phyloP scores from a whole-genome alignment of 2,113 vertebrate genomes.

The Myxocyprinus asiaticus region DNA sequence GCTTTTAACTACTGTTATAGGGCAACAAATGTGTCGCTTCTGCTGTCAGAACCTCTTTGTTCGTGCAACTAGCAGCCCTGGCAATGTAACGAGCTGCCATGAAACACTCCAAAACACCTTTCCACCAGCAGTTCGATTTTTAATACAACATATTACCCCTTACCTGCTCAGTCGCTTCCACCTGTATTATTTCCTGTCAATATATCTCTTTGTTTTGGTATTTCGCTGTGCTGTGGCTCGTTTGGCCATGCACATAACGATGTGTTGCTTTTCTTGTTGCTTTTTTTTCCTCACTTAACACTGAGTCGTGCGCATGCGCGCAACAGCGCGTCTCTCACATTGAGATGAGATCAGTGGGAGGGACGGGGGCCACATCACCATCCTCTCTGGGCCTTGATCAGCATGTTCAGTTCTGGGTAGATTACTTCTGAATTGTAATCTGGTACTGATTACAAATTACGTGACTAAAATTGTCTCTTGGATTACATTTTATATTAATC shows the following conservation, averaged over 20 bases:
- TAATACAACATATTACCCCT: not conserved
- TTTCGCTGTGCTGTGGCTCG: constrained; percentile 9
- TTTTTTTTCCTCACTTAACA: not conserved
- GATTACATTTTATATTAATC: no score
- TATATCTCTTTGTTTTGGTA: not conserved
- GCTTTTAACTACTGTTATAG: not conserved
- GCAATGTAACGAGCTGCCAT: not conserved
- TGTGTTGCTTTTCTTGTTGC: constrained; percentile 18
- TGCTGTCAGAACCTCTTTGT: constrained; percentile 38
- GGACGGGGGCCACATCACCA: constrained; percentile 24
- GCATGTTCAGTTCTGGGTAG: no score
- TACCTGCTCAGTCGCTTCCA: constrained; percentile 11
- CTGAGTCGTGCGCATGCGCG: constrained; percentile 7
- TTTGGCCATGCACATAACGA: constrained; percentile 26
- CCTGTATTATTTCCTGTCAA: not conserved
- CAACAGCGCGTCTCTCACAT: constrained; percentile 2
- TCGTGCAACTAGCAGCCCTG: constrained; percentile 4
- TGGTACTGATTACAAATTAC: no score
- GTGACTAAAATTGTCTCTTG: no score
- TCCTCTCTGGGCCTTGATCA: not conserved
- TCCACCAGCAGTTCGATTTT: not conserved
- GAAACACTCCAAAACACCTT: constrained; percentile 8
- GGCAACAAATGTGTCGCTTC: constrained; percentile 19
- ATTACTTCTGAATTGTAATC: no score
- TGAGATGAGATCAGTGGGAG: constrained; percentile 30